These are phyloP conservation scores for Ictidomys tridecemlineatus DNA, from an alignment of 2,113 vertebrate genomes.

Conservation along the genomic window DNA sequence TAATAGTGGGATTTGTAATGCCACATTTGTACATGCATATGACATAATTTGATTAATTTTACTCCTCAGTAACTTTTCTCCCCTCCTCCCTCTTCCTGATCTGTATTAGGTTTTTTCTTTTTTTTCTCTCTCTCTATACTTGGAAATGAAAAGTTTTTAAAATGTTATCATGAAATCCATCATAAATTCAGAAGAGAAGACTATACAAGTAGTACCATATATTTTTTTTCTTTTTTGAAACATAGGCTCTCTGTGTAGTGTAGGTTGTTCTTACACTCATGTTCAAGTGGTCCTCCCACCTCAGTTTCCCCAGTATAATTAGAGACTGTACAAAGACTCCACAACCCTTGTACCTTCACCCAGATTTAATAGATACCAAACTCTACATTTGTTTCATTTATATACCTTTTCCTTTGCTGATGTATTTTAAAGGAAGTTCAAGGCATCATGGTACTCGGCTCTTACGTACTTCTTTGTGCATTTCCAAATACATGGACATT, in stretches of 20 bases:
- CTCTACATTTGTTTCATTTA: conserved; percentile 45
- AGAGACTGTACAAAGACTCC: background rate
- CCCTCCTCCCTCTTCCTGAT: no score
- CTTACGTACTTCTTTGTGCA: background rate
- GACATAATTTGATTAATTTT: background rate
- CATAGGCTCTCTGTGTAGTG: background rate
- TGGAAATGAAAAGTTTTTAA: background rate
- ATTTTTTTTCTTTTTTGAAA: background rate
- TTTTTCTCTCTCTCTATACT: background rate
- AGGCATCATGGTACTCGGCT: conserved; percentile 6
- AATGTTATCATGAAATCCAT: conserved; percentile 46
- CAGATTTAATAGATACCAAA: background rate
- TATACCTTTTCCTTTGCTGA: conserved; percentile 39
- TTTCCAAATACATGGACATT: conserved; percentile 36
- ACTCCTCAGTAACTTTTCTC: background rate
- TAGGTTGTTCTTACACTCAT: background rate
- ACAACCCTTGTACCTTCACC: background rate
- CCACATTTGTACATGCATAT: no score
- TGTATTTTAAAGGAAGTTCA: conserved; percentile 52
- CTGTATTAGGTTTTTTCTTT: background rate
- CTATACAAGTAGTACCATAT: background rate
- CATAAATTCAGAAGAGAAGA: background rate
- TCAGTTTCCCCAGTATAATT: background rate
- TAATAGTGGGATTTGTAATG: no score
- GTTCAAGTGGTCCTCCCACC: background rate